Evolutionary conservation across 2,797 vertebrate species (phyloP).

Genomic region (Galago senegalensis): DNA sequence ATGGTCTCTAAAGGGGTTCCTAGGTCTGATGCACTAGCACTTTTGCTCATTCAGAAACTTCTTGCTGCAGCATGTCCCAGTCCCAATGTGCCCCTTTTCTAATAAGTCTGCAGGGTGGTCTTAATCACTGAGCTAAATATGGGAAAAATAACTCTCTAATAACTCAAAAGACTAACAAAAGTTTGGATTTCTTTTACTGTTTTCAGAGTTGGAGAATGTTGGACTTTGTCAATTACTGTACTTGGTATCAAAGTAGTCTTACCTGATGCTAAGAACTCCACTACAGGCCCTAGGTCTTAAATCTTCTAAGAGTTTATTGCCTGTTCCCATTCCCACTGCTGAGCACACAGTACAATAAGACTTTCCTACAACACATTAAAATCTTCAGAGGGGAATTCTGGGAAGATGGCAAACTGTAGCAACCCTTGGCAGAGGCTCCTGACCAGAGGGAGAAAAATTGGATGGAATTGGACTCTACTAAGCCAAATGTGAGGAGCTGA

Average conservation of each 20-base stretch:
- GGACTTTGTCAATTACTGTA: neutral
- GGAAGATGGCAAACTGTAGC: too few relatives aligned
- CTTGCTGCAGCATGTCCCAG: neutral
- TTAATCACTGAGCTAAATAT: neutral
- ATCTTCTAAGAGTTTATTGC: neutral
- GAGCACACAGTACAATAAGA: neutral
- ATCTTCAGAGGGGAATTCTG: too few relatives aligned
- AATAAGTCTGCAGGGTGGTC: neutral
- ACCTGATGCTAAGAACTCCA: neutral
- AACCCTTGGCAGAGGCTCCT: too few relatives aligned
- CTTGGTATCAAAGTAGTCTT: neutral
- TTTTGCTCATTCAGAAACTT: neutral
- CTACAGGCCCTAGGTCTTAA: neutral
- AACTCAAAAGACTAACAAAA: neutral
- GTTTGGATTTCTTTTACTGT: neutral
- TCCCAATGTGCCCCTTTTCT: neutral
- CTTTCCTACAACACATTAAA: too few relatives aligned
- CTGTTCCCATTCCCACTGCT: neutral
- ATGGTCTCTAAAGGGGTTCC: neutral
- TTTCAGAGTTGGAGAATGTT: neutral
- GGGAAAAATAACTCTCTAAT: neutral
- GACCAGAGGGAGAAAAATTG: too few relatives aligned
- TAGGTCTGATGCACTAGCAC: neutral
- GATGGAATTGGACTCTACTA: too few relatives aligned
- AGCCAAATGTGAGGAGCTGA: too few relatives aligned